These are phyloP conservation scores for Drosophila lacteicornis DNA, from an alignment of 1,140 invertebrate species.

Conservation along the genomic window DNA sequence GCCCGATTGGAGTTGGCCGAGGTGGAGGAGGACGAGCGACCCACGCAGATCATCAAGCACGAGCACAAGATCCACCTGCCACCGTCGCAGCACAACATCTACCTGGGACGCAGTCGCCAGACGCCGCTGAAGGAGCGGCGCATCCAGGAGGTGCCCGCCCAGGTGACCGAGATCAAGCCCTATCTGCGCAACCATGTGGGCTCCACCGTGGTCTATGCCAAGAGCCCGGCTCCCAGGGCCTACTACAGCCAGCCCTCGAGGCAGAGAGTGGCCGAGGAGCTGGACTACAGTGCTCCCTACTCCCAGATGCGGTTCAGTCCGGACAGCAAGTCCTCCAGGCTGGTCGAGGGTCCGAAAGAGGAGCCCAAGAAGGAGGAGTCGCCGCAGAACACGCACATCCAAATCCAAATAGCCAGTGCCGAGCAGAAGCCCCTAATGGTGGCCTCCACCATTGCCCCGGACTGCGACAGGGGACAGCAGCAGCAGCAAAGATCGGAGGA, in stretches of 20 bases:
- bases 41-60: constrained; percentile 76
- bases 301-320: constrained; percentile 74
- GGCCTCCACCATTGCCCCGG: constrained; percentile 65
- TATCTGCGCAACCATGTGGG: constrained; percentile 61
- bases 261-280: constrained; percentile 56
- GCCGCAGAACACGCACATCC: constrained; percentile 63
- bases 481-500: constrained; percentile 30
- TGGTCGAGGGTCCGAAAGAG: constrained; percentile 39
- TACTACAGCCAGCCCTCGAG: constrained; percentile 58
- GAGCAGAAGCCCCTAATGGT: constrained; percentile 58
- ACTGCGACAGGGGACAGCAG: constrained; percentile 51
- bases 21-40: constrained; percentile 37
- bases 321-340: constrained; percentile 49
- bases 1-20: constrained; percentile 60
- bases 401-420: constrained; percentile 72
- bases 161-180: constrained; percentile 67
- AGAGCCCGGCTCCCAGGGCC: constrained; percentile 29
- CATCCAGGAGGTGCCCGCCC: constrained; percentile 55
- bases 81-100: constrained; percentile 80
- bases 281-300: constrained; percentile 79
- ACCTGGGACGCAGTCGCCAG: constrained; percentile 58
- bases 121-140: constrained; percentile 49
- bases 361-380: constrained; percentile 8
- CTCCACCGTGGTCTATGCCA: constrained; percentile 69
- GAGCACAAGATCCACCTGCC: constrained; percentile 80